phyloP scores from a whole-genome alignment of 2,797 vertebrate species.

The Cyclura pinguis region DNA sequence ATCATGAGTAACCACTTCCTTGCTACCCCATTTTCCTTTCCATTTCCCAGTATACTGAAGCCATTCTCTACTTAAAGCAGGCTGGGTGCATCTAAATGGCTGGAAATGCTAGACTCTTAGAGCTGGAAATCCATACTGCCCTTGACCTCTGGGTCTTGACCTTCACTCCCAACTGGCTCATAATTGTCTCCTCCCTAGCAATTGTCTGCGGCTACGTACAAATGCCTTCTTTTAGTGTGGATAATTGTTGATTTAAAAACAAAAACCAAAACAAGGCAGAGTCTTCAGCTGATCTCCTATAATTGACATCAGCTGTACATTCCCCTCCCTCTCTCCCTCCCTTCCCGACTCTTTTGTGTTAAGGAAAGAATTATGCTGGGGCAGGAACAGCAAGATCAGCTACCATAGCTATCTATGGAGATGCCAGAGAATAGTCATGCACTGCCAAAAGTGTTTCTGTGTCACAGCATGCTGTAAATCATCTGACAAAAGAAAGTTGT shows the following conservation, averaged over 20 bases:
- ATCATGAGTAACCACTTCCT: not conserved
- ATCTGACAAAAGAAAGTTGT: conserved; percentile 1
- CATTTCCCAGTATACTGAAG: not conserved
- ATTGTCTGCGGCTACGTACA: not conserved
- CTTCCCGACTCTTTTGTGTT: conserved; percentile 2
- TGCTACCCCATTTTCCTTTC: not conserved
- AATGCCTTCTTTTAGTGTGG: not conserved
- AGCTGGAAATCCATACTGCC: not conserved
- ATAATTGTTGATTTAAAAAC: conserved; percentile 10
- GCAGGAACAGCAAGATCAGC: conserved; percentile 36
- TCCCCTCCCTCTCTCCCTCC: not conserved
- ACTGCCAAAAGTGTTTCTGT: conserved; percentile 15
- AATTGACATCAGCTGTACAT: conserved; percentile 27
- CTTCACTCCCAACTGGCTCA: not conserved
- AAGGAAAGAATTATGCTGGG: conserved; percentile 25
- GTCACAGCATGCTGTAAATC: not conserved
- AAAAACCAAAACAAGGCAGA: not conserved
- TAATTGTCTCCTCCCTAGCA: not conserved
- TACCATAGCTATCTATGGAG: conserved; percentile 35
- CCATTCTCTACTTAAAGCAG: not conserved
- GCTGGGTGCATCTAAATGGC: not conserved
- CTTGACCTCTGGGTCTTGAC: conserved; percentile 9
- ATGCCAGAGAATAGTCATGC: not conserved
- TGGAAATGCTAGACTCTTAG: not conserved
- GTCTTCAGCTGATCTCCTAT: conserved; percentile 9